Conservation (phyloP, 2,888 invertebrate species). For the Agriotes lineatus region DNA sequence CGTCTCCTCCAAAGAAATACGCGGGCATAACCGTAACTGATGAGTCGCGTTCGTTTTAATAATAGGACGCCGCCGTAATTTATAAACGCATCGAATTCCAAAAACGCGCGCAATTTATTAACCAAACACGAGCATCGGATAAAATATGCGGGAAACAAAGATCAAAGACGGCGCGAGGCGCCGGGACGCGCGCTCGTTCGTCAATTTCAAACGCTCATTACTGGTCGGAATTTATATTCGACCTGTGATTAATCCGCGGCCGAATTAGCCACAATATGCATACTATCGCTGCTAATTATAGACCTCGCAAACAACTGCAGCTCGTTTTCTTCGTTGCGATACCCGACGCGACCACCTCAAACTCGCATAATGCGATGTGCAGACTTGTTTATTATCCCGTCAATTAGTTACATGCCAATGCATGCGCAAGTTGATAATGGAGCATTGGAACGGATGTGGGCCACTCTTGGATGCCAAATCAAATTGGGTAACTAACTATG, state of each 20-base stretch:
- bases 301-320: not conserved
- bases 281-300: conserved; percentile 18
- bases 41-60: not conserved
- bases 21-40: conserved; percentile 1
- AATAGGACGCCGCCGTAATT: conserved; percentile 8
- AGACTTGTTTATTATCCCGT: conserved; percentile 13
- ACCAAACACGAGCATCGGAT: conserved; percentile 1
- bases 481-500: not conserved
- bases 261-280: conserved; percentile 12
- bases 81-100: not conserved
- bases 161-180: conserved; percentile 7
- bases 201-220: conserved; percentile 11
- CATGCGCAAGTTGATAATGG: too few relatives aligned
- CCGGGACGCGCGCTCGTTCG: not conserved
- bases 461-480: too few relatives aligned
- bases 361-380: not conserved
- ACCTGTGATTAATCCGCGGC: conserved; percentile 4
- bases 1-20: not conserved
- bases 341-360: not conserved
- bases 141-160: conserved; percentile 10
- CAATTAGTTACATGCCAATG: not conserved
- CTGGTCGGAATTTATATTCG: conserved; percentile 11
- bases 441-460: too few relatives aligned
- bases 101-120: conserved; percentile 6
- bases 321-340: conserved; percentile 1